Conservation (phyloP, 2,113 vertebrate species). For the Podocnemis expansa region DNA sequence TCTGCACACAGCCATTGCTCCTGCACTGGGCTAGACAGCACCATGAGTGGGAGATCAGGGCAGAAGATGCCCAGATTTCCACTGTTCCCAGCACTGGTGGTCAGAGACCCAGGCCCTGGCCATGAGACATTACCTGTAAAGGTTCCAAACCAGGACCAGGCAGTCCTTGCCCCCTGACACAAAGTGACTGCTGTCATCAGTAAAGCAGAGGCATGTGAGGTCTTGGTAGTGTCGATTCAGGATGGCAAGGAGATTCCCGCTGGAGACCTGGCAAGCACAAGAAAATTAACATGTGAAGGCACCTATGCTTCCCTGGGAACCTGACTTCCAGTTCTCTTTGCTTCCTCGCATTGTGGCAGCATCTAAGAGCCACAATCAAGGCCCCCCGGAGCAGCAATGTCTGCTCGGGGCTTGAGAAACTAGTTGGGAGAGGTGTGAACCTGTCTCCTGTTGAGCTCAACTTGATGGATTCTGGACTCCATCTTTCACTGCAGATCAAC, state of each 20-base stretch:
- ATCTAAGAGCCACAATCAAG: no score
- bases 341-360: fast-evolving
- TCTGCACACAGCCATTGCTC: neutral
- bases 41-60: neutral
- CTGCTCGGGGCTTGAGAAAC: neutral
- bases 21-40: neutral
- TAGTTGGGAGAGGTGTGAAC: neutral
- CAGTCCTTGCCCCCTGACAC: slow-evolving; percentile 95
- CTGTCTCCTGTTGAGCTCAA: neutral
- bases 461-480: no score
- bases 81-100: fast-evolving
- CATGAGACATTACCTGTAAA: slow-evolving; percentile 81
- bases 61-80: neutral
- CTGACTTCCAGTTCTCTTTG: fast-evolving
- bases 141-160: slow-evolving; percentile 90
- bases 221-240: slow-evolving; percentile 96
- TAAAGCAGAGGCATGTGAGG: slow-evolving; percentile 90
- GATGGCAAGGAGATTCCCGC: slow-evolving; percentile 88
- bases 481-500: neutral
- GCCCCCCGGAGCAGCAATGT: neutral
- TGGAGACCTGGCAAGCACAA: slow-evolving; percentile 82
- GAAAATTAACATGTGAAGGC: neutral
- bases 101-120: fast-evolving
- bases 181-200: slow-evolving; percentile 94
- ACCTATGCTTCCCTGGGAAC: fast-evolving